Evolutionary conservation across 2,797 vertebrate species (phyloP).

Genomic region (Dermochelys coriacea): DNA sequence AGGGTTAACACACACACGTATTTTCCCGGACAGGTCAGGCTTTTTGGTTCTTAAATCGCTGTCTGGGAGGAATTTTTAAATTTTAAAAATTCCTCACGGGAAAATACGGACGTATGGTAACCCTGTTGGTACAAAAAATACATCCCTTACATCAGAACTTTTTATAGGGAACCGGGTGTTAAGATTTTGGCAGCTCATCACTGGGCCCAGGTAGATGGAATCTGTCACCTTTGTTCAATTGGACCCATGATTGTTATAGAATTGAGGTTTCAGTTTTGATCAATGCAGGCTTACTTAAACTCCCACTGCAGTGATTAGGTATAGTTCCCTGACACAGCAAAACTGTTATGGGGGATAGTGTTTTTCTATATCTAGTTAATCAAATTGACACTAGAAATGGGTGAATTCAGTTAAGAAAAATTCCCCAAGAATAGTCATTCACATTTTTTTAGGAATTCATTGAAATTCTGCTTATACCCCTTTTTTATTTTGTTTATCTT

Average conservation of each 20-base stretch:
- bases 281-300: neutral
- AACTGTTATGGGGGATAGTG: rapidly evolving
- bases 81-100: too few relatives aligned
- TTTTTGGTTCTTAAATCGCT: too few relatives aligned
- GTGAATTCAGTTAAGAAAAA: slow-evolving; percentile 4
- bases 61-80: too few relatives aligned
- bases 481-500: neutral
- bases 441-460: slow-evolving; percentile 27
- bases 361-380: slow-evolving; percentile 15
- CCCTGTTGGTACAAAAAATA: too few relatives aligned
- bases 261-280: neutral
- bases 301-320: neutral
- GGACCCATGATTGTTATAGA: neutral
- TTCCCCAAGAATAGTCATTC: neutral
- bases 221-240: neutral
- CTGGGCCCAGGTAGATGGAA: neutral
- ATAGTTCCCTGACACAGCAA: neutral
- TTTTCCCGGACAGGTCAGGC: too few relatives aligned
- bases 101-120: too few relatives aligned
- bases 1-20: too few relatives aligned
- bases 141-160: too few relatives aligned
- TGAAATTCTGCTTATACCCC: slow-evolving; percentile 28
- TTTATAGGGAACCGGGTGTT: too few relatives aligned
- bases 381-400: slow-evolving; percentile 8
- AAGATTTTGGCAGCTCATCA: too few relatives aligned